Conservation (phyloP, 2,113 vertebrate species). For the Apeltes quadracus region DNA sequence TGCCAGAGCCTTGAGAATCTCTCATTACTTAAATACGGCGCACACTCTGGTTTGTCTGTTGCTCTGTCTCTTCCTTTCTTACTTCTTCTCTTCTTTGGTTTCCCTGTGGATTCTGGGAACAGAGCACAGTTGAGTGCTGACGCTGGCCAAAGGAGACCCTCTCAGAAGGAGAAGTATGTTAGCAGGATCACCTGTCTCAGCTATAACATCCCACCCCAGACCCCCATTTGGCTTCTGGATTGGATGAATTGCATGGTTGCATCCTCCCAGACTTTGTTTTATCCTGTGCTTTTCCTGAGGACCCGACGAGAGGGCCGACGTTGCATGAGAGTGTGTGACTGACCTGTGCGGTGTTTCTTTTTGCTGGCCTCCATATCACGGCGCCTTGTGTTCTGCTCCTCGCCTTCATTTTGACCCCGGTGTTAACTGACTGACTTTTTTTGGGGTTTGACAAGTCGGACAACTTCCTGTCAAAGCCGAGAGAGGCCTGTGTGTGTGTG, state of each 20-base stretch:
- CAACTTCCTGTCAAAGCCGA: conserved; percentile 28
- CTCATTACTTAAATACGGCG: conserved; percentile 8
- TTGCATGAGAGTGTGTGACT: conserved; percentile 75
- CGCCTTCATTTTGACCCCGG: conserved; percentile 44
- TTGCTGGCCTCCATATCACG: conserved; percentile 50
- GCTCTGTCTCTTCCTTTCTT: conserved; percentile 44
- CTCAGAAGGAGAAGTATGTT: conserved; percentile 82
- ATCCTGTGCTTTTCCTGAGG: conserved; percentile 34
- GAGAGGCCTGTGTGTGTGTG: conserved; percentile 43
- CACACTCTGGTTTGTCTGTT: conserved; percentile 46
- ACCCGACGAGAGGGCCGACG: conserved; percentile 65
- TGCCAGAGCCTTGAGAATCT: not conserved
- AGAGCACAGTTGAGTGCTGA: conserved; percentile 82
- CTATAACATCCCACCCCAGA: conserved; percentile 57
- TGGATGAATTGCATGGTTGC: conserved; percentile 78
- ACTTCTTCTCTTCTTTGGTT: conserved; percentile 57
- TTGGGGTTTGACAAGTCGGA: conserved; percentile 34
- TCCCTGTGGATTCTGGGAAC: conserved; percentile 70
- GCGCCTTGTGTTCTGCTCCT: conserved; percentile 26
- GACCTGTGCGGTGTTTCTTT: conserved; percentile 53
- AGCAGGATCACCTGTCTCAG: conserved; percentile 66
- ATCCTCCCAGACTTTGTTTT: conserved; percentile 49
- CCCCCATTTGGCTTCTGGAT: conserved; percentile 61
- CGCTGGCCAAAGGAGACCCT: conserved; percentile 78
- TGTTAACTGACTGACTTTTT: conserved; percentile 50